Percentiles rank a stretch among this genome's conserved stretches.
phyloP scores from a whole-genome alignment of 2,888 invertebrate species.

The Callinectes sapidus region DNA sequence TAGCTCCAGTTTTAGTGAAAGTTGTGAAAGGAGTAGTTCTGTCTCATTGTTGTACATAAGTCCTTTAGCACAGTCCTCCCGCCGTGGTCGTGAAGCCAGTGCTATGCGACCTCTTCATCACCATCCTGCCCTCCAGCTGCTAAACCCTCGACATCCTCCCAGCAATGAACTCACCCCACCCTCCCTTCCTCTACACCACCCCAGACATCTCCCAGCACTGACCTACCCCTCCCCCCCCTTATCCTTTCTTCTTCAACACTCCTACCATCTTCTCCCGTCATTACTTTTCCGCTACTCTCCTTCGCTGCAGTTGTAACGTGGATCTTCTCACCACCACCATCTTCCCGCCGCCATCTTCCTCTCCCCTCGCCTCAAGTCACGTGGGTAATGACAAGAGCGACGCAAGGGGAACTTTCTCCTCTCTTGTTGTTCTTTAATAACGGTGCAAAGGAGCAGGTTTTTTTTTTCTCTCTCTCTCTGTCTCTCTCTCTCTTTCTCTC shows the following conservation, averaged over 20 bases:
- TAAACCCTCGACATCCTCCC: background rate
- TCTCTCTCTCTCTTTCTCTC: background rate
- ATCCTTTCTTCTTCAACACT: background rate
- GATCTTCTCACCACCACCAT: background rate
- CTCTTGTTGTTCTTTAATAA: background rate
- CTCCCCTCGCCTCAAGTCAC: conserved; percentile 6
- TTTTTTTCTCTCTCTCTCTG: background rate
- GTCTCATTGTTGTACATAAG: background rate
- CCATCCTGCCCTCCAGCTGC: background rate
- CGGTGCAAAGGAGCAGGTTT: background rate
- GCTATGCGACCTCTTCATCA: background rate
- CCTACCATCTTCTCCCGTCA: background rate
- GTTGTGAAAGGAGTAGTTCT: background rate
- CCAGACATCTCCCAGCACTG: no score
- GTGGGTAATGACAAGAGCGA: background rate
- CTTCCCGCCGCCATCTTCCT: background rate
- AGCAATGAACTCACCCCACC: background rate
- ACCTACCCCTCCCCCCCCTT: no score
- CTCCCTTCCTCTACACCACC: background rate
- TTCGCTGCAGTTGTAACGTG: background rate
- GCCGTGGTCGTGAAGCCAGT: background rate
- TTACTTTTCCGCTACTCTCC: background rate
- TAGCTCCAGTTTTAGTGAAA: background rate
- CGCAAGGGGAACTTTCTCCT: conserved; percentile 11
- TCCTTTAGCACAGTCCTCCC: background rate